Base-by-base conservation (phyloP, 2,888 invertebrate species). In the Rotaria sp. region DNA sequence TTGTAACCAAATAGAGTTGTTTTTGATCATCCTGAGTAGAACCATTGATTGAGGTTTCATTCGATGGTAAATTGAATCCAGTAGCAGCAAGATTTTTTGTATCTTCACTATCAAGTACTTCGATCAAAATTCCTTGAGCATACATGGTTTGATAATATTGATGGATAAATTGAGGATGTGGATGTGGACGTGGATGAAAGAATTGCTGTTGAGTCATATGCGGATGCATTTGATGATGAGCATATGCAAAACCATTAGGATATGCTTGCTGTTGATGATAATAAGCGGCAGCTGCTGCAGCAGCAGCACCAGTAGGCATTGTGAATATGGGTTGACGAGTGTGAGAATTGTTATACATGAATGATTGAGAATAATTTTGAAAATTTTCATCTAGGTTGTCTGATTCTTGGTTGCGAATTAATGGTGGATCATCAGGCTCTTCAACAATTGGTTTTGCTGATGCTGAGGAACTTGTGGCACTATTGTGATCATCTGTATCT, bases 401-500 rank as follows among this genome's bases (percentile, higher is more conserved):
- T 4, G 80, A 80, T 2, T 45, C 45, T 2, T 26, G n/a, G 26
- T 24, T 24, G n/a, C 80, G 80, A 45, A 3, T 26, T 45, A 80
- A 45, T n/a, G 80, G 41, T 41, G 45, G 26, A n/a, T 80, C 80
- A 45, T 80, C 80, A 11, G 80, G 80, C 45, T 80, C 80, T 80
- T 80, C 80, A 45, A 80, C 80, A 45, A 80, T 80, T n/a, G 80
- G 80, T 15, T 45, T 45, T n/a, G 45, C 11, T n/a, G 80, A 45
- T 45, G 80, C 8, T 45, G 80, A n/a, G 45, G 26, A 26, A 45
- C n/a, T 80, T 45, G 24, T n/a, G 15, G 24, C 15, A 26, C 35
- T 67, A 21, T 67, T 67, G 8, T 80, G n/a, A 26, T 80, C 80
- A n/a, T 80, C 80, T n/a, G 80, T 45, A 45, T 80, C 80, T 15